These are phyloP conservation scores for Triplophysa bombifrons DNA, from an alignment of 2,797 vertebrate genomes.

Conservation along the genomic window DNA sequence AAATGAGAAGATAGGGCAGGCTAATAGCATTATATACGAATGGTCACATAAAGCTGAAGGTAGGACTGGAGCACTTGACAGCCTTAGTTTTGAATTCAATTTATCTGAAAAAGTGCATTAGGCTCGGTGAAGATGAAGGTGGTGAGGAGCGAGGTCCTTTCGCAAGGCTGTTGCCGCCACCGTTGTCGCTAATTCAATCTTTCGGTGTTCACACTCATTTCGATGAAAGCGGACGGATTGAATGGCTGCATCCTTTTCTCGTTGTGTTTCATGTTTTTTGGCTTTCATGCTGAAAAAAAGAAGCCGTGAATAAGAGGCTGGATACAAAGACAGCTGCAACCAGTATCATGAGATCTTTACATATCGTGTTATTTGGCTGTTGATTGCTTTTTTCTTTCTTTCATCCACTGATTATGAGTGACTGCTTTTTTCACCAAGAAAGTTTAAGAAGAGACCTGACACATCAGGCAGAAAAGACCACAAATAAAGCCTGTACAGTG, in stretches of 20 bases:
- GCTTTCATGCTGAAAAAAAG: neutral
- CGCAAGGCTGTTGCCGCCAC: neutral
- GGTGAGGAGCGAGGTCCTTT: constrained; percentile 35
- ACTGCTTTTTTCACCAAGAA: neutral
- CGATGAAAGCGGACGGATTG: constrained; percentile 32
- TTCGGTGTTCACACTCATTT: constrained; percentile 20
- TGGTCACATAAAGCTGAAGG: neutral
- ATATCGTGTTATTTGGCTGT: neutral
- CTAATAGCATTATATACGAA: constrained; percentile 7
- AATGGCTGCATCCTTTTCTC: constrained; percentile 24
- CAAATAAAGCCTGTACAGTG: constrained; percentile 14
- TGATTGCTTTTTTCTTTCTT: neutral
- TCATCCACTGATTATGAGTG: neutral
- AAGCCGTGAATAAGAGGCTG: neutral
- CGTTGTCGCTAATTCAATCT: constrained; percentile 30
- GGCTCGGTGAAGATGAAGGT: constrained; percentile 35
- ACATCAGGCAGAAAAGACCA: constrained; percentile 1
- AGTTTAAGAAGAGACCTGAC: neutral
- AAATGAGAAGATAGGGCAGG: constrained; percentile 9
- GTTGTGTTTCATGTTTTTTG: neutral
- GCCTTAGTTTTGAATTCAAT: neutral
- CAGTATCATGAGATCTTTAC: neutral
- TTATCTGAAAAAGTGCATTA: constrained; percentile 35
- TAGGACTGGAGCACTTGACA: constrained; percentile 8
- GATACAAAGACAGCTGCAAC: neutral